Percentiles rank a stretch among this genome's conserved stretches.
phyloP scores from a whole-genome alignment of 2,888 invertebrate genomes.

The Drosophila sordidula region DNA sequence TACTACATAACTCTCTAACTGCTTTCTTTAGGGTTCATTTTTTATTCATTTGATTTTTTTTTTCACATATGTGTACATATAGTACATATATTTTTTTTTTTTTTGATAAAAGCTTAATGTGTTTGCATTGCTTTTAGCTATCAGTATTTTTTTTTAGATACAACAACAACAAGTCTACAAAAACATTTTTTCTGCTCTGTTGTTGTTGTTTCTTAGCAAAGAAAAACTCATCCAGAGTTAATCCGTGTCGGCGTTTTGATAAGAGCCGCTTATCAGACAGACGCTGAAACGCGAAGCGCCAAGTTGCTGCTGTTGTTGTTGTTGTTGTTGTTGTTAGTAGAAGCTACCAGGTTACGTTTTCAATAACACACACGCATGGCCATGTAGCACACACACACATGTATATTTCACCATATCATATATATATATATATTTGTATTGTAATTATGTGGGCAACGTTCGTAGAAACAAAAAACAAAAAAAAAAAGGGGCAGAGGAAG shows the following conservation, averaged over 20 bases:
- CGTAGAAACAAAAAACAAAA: constrained; percentile 32
- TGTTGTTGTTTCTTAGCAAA: constrained; percentile 39
- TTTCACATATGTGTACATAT: not conserved
- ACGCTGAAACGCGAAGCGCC: constrained; percentile 46
- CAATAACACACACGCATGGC: constrained; percentile 1
- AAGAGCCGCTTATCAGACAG: constrained; percentile 62
- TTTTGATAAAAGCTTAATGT: constrained; percentile 41
- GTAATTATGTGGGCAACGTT: constrained; percentile 62
- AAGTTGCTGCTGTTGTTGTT: constrained; percentile 18
- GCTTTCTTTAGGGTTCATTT: not conserved
- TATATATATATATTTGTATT: constrained; percentile 29
- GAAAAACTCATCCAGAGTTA: constrained; percentile 68
- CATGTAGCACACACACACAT: not conserved
- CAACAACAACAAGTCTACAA: constrained; percentile 6
- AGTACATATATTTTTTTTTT: not conserved
- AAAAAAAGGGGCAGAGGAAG: constrained; percentile 2
- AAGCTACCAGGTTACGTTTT: constrained; percentile 40
- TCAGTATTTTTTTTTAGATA: constrained; percentile 20
- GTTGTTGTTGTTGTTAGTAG: constrained; percentile 32
- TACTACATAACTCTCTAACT: not conserved
- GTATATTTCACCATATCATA: not conserved
- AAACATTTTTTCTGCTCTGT: not conserved
- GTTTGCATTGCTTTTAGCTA: constrained; percentile 43
- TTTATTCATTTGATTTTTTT: not conserved
- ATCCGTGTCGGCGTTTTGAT: constrained; percentile 65